Base-by-base conservation (phyloP, 2,113 vertebrate species). In the Cebidichthys violaceus region DNA sequence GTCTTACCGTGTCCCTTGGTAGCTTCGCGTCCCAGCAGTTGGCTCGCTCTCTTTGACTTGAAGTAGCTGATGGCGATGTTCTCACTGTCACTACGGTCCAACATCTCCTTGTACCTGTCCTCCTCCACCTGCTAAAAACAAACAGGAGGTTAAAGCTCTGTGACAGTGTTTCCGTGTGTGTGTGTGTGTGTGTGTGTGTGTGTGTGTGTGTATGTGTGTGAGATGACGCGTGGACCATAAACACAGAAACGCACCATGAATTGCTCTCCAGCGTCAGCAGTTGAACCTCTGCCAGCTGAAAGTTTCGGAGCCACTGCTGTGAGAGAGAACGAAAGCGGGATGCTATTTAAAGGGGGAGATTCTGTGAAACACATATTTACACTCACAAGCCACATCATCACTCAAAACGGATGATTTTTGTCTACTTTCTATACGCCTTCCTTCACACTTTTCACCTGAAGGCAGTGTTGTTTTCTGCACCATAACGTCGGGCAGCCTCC, bases 41-140 rank as follows among this genome's bases (percentile, higher is more conserved):
- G 94, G 81, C 82, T 95, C 79, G 95, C 87, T 55, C 96, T 92
- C 73, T 92, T 95, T 8, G 93, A 86, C 80, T 91, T 94, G 85
- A 98, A 97, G 93, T 96, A 97, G 91, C 94, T 97, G 81, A 85
- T 97, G 89, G 97, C 96, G 0, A 96, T 94, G 66, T 95, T 95
- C 59, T 97, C 95, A 2, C 96, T 97, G 89, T 97, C 93, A 0
- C 97, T 97, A 5, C 95, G 95, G 68, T 91, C 93, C 68, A 98
- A 92, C 96, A 96, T 94, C 81, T 95, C 90, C 77, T 93, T 96
- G 81, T 96, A 97, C 47, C 93, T 86, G 80, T 97, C 96, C 86
- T 97, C 96, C 27, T 97, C 96, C 43, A 96, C 94, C 93, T 94
- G 89, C 73, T 52, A 6, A 62, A 71, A 24, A 60, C 18, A 66